Base-by-base conservation (phyloP, 2,888 invertebrate species). In the Notodonta ziczac region DNA sequence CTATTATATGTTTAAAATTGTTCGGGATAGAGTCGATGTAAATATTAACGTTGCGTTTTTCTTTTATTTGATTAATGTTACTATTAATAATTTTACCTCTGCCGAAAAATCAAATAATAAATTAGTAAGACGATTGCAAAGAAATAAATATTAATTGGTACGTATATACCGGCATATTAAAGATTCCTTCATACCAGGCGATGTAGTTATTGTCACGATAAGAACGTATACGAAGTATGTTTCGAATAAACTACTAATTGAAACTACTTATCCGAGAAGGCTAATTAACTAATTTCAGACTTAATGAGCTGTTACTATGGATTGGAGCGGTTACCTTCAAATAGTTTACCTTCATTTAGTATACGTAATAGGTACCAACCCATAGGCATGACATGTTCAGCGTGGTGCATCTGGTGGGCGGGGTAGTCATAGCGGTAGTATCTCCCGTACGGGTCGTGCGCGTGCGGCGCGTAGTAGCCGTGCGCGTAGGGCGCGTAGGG, bases 351-450 rank as follows among this genome's bases (percentile, higher is more conserved):
- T 42, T 42, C 1, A 42, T 4, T 46, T 10, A 46, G n/a, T 46
- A n/a, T 54, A 39, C 10, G 32, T 52, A 54, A 56, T 52, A 60
- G 61, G 70, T 78, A 87, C 93, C 81, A 79, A 93, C 93, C 93
- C 88, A 90, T 88, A 61, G 90, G 87, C 86, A 90, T 84, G 67
- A 83, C 87, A 87, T 91, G 91, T 68, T 93, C 93, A 80, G 81
- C 81, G 72, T 91, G 91, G 67, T 88, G 90, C 81, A 86, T 77
- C 72, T 90, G 90, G 76, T 90, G 90, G 70, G 82, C 71, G 70
- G 89, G 87, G 76, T 92, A 92, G 75, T 91, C 90, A 83, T 90
- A 91, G 81, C 91, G 91, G 80, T 91, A 92, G 84, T 91, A 91
- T 71, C 91, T 89, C 72, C 85, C 85, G 81, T 91, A 92, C 64